phyloP scores from a whole-genome alignment of 2,797 vertebrate genomes.

The Erpetoichthys calabaricus region DNA sequence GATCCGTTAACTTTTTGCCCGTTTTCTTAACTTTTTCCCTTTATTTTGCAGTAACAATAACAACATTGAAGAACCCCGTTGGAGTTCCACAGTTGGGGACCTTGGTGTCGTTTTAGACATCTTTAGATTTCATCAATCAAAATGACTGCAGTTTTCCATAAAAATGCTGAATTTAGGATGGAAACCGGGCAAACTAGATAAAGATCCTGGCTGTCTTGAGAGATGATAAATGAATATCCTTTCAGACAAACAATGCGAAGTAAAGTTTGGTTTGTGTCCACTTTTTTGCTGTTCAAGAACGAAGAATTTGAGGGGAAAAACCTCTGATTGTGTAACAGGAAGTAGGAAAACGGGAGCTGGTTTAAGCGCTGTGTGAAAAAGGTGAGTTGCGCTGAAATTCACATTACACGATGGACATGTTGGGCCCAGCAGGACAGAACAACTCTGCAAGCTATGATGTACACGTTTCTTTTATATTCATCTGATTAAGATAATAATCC shows the following conservation, averaged over 20 bases:
- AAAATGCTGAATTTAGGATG: constrained; percentile 98
- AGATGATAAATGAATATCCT: constrained; percentile 99
- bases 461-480: too few species aligned
- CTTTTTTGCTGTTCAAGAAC: constrained; percentile 2
- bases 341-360: too few species aligned
- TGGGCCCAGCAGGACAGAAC: constrained; percentile 35
- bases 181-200: constrained; percentile 90
- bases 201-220: constrained; percentile 95
- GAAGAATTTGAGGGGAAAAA: too few species aligned
- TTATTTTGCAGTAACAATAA: constrained; percentile 82
- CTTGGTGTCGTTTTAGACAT: constrained; percentile 95
- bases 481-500: too few species aligned
- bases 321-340: too few species aligned
- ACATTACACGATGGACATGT: constrained; percentile 44
- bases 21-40: constrained; percentile 80
- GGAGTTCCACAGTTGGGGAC: constrained; percentile 97
- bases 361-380: too few species aligned
- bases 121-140: constrained; percentile 99
- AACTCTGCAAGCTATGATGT: constrained; percentile 23
- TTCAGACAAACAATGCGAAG: constrained; percentile 78
- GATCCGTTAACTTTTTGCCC: constrained; percentile 85
- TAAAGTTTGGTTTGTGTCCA: constrained; percentile 33
- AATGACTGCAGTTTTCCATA: constrained; percentile 99
- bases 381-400: constrained; percentile 19
- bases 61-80: constrained; percentile 93